Conservation (phyloP, 1,140 invertebrate genomes). For the Ladona fulva region DNA sequence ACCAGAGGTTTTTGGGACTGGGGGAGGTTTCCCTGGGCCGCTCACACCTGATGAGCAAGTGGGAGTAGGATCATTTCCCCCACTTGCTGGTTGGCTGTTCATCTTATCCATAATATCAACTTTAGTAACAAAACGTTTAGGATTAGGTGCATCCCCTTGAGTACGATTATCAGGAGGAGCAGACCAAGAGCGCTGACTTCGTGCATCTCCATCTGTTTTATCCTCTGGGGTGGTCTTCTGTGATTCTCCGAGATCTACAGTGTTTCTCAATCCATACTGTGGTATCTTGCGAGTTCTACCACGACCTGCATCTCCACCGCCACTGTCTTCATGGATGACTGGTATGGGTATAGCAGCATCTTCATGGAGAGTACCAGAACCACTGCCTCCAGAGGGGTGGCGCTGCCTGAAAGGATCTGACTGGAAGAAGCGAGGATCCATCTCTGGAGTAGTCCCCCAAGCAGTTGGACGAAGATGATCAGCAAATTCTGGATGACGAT, state of each 20-base stretch:
- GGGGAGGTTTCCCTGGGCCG: not conserved
- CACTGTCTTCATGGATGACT: not conserved
- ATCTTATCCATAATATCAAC: not conserved
- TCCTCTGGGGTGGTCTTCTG: constrained; percentile 40
- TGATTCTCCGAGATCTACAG: constrained; percentile 61
- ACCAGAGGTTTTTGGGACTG: not conserved
- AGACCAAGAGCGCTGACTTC: constrained; percentile 57
- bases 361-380: constrained; percentile 33
- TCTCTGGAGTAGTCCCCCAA: constrained; percentile 39
- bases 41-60: not conserved
- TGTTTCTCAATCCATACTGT: constrained; percentile 63
- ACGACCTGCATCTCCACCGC: not conserved
- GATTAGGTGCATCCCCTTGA: constrained; percentile 27
- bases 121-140: not conserved
- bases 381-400: constrained; percentile 34
- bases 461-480: constrained; percentile 41
- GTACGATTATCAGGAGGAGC: constrained; percentile 48
- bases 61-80: not conserved
- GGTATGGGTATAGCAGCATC: constrained; percentile 18
- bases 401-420: constrained; percentile 32
- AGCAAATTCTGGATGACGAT: constrained; percentile 50
- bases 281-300: constrained; percentile 36
- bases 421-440: constrained; percentile 30
- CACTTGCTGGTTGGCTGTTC: not conserved
- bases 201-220: constrained; percentile 40